These are phyloP conservation scores for Leucozona laternaria DNA, from an alignment of 2,888 invertebrate species.

Conservation along the genomic window DNA sequence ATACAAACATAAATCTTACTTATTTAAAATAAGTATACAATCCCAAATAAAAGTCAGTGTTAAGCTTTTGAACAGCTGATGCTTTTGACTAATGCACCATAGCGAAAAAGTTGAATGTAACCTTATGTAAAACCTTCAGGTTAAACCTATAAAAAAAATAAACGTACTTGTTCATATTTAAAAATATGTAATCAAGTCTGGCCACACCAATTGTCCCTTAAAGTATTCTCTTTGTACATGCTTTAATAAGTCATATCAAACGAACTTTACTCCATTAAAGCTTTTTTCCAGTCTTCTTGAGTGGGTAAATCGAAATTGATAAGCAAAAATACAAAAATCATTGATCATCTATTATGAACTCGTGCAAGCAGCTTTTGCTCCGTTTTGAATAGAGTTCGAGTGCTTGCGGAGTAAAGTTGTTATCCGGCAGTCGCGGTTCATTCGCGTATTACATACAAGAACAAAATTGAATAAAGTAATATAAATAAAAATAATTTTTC, in stretches of 20 bases:
- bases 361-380: background rate
- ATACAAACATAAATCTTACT: too few relatives aligned
- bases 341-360: background rate
- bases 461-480: background rate
- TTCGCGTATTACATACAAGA: background rate
- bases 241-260: background rate
- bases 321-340: too few relatives aligned
- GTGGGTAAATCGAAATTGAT: too few relatives aligned
- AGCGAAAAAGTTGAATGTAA: too few relatives aligned
- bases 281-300: slow-evolving; percentile 1
- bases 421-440: background rate
- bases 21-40: too few relatives aligned
- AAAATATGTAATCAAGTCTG: background rate
- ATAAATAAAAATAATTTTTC: background rate
- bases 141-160: too few relatives aligned
- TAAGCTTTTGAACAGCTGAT: too few relatives aligned
- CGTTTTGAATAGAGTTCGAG: background rate
- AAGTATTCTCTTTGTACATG: background rate
- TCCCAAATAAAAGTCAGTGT: too few relatives aligned
- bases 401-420: background rate
- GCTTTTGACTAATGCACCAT: too few relatives aligned
- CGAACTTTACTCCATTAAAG: slow-evolving; percentile 1
- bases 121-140: too few relatives aligned
- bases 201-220: background rate
- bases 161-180: too few relatives aligned